Base-by-base conservation (phyloP, 2,113 vertebrate genomes). In the Corythoichthys haematopterus region DNA sequence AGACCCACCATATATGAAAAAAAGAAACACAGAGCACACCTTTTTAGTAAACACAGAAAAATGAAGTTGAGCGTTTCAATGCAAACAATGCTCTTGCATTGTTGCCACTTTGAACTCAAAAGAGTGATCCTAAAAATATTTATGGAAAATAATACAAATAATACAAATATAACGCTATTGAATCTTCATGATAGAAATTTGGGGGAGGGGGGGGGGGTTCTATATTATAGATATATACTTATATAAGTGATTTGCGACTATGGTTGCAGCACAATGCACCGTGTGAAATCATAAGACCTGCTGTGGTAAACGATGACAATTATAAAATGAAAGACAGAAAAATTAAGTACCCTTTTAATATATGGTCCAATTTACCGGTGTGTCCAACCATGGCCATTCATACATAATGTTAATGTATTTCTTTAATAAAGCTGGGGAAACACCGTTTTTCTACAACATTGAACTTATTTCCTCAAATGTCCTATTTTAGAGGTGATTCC, bases 41-140 rank as follows among this genome's bases (percentile, higher is more conserved):
- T 46, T n/a, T 33, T 33, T 13, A 12, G 46, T 43, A 38, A 61
- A 10, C 0, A n/a, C 14, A 40, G 36, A n/a, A 59, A 61, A 61
- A 61, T 43, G 16, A 12, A 45, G 5, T 68, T 37, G 20, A 65
- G n/a, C 56, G 16, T 51, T 56, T 35, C 48, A 8, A 40, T 14
- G 46, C 50, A 35, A 47, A 9, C 13, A 53, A 59, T 48, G 48
- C 12, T 10, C 63, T 79, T 66, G 37, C 16, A 38, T 28, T 35
- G 2, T 43, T 59, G 48, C 58, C 43, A 58, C 43, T 1, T 28
- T 56, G 50, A 20, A 48, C 47, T 61, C 56, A 47, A 28, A 65
- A 50, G 2, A 36, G 8, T 38, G 4, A 51, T 53, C 50, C 9
- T 62, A 46, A 36, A 58, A 50, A 40, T 50, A 40, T 43, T 3